Conservation (phyloP, 2,797 vertebrate genomes). For the Vultur gryphus region DNA sequence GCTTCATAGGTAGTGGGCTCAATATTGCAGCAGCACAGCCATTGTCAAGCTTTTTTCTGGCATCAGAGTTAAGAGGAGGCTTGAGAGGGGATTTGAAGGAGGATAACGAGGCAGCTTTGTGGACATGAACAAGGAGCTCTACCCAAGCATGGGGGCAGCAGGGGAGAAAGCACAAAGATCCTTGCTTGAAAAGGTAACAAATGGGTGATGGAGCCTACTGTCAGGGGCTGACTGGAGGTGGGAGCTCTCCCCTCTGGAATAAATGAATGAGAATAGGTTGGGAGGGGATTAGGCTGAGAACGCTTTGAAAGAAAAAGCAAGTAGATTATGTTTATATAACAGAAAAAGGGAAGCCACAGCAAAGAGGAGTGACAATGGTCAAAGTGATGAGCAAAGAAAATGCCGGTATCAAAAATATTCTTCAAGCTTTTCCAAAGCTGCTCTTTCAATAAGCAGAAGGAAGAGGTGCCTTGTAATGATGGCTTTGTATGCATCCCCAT, state of each 20-base stretch:
- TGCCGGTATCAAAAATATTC: conserved; percentile 45
- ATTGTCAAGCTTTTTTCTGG: conserved; percentile 44
- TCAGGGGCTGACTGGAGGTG: conserved; percentile 64
- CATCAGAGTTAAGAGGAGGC: conserved; percentile 55
- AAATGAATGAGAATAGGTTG: conserved; percentile 66
- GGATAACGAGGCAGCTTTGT: conserved; percentile 64
- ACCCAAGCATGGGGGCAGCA: conserved; percentile 66
- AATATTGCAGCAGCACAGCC: conserved; percentile 28
- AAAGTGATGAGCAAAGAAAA: conserved; percentile 53
- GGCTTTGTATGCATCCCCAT: conserved; percentile 18
- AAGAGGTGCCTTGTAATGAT: conserved; percentile 1
- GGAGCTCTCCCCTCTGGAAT: conserved; percentile 61
- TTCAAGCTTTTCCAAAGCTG: conserved; percentile 51
- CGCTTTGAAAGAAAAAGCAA: conserved; percentile 62
- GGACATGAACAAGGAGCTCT: conserved; percentile 61
- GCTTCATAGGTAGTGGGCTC: conserved; percentile 47
- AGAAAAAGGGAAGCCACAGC: conserved; percentile 55
- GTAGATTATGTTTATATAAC: conserved; percentile 65
- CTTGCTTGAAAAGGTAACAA: conserved; percentile 65
- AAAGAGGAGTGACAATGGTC: conserved; percentile 58
- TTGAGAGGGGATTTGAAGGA: conserved; percentile 62
- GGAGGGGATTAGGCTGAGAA: conserved; percentile 60
- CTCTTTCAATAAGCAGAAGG: conserved; percentile 44
- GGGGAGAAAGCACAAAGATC: conserved; percentile 66
- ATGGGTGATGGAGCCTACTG: conserved; percentile 63